Evolutionary conservation across 2,888 invertebrate genomes (phyloP), one percentile per base, ranked within the genome.

Genomic region (Acrocyrtus sp.): DNA sequence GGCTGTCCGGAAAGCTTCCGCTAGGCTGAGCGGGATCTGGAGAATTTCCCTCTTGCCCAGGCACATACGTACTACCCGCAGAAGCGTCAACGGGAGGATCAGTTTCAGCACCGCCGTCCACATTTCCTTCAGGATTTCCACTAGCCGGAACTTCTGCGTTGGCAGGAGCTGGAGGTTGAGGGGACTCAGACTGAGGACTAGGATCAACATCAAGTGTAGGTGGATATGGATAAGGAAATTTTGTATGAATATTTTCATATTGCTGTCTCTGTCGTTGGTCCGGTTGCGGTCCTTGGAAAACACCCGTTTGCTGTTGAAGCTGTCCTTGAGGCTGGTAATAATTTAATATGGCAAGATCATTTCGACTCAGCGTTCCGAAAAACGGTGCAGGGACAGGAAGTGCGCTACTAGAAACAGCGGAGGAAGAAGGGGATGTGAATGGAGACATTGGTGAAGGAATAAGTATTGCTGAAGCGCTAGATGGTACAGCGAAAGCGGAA

Each of bases 171-270:
- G 58, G 24, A 15, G 58, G 56, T 56, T 47, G 47, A 1, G 51
- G 51, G 10, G 24, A 10, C 19, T 21, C 10, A 19, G 62, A n/a
- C n/a, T n/a, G 51, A 27, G 10, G 27, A 17, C 4, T 24, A 10
- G 24, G 10, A 6, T 5, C 17, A 34, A 53, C 15, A 2, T 51
- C 53, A n/a, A n/a, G n/a, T 29, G 58, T 51, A 21, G 67, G 69
- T 50, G 69, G 69, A 26, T 69, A 69, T 10, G 69, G 69, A 21
- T 69, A 69, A 1, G 69, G 69, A 41, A 61, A 69, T 22, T 69
- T 69, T n/a, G 45, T 45, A 19, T 61, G 69, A 17, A 69, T 69
- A 39, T 48, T 41, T 12, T 53, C 47, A 17, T 54, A 54, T 21
- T 61, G 39, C n/a, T 15, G 8, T 5, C 10, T 53, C 12, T 58